Evolutionary conservation across 2,888 invertebrate species (phyloP), one percentile per base, ranked within the genome.

Genomic region (Ophraella communa): DNA sequence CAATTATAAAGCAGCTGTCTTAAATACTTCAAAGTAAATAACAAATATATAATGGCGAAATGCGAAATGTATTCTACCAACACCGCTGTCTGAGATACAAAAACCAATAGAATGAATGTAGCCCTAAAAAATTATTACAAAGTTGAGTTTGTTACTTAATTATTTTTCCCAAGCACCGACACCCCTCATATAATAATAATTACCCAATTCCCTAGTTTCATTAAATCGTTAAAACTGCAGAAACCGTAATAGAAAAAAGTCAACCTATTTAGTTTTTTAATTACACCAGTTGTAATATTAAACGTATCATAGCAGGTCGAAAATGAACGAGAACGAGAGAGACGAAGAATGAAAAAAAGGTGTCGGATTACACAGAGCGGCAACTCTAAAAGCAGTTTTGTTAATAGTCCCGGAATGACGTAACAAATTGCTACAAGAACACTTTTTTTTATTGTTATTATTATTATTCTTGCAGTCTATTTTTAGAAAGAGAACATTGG

Each of bases 381-480:
- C 62, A 44, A 69, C 58, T 62, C 62, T 62, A 71, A 69, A 73
- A 64, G 24, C 33, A 30, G 33, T 21, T n/a, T 44, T 44, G 65
- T 76, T 78, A 78, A 78, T 78, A 73, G 77, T 73, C 70, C 68
- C 71, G 71, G 74, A 70, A 77, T 78, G 78, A 78, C 77, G 74
- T 76, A 75, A 76, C 77, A 78, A 74, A 76, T 77, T 76, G 73
- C 67, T 52, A 53, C 42, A n/a, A n/a, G 52, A 53, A 52, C 14
- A 42, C 21, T 62, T 51, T 62, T 62, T 47, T 30, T 39, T 39
- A 17, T 35, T 35, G n/a, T n/a, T n/a, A n/a, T n/a, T n/a, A n/a
- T n/a, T n/a, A n/a, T 1, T n/a, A 39, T 39, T 39, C 39, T 39
- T 47, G 24, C 54, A 17, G 11, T 33, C 54, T 54, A 54, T 33